These are phyloP conservation scores for Sebastes alutus DNA, from an alignment of 2,797 vertebrate species.

Conservation along the genomic window DNA sequence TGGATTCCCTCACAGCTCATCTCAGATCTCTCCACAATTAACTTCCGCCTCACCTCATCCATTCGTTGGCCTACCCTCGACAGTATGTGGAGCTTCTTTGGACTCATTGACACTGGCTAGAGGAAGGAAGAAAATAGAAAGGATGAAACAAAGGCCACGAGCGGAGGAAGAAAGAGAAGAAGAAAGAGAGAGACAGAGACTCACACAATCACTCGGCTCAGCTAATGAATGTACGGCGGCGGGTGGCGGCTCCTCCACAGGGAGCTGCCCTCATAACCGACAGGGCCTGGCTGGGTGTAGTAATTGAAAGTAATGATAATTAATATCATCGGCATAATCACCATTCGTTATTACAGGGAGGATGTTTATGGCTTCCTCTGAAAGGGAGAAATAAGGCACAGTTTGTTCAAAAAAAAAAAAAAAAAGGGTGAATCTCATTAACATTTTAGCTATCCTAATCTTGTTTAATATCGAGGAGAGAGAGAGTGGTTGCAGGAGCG, in stretches of 20 bases:
- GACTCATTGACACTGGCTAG: conserved; percentile 53
- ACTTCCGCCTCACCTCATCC: conserved; percentile 61
- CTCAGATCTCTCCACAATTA: conserved; percentile 57
- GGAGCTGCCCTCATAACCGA: conserved; percentile 80
- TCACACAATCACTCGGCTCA: conserved; percentile 57
- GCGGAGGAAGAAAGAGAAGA: conserved; percentile 15
- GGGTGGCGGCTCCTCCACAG: conserved; percentile 74
- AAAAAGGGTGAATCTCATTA: conserved; percentile 69
- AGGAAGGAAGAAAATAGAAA: conserved; percentile 16
- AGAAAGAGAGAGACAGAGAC: conserved; percentile 28
- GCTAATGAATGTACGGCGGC: conserved; percentile 78
- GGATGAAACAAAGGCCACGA: conserved; percentile 28
- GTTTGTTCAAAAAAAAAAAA: conserved; percentile 60
- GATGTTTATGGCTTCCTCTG: conserved; percentile 76
- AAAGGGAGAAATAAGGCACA: conserved; percentile 66
- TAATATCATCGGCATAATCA: conserved; percentile 84
- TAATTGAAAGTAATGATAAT: conserved; percentile 87
- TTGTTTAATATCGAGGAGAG: conserved; percentile 60
- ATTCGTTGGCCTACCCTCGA: conserved; percentile 31
- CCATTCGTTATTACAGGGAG: conserved; percentile 71
- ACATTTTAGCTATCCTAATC: conserved; percentile 76
- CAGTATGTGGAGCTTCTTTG: conserved; percentile 42
- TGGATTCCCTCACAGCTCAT: conserved; percentile 52
- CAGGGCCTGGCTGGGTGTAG: conserved; percentile 75
- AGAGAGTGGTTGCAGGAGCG: conserved; percentile 30